These are phyloP conservation scores for Thymelicus lineola DNA, from an alignment of 2,888 invertebrate genomes.

Conservation along the genomic window DNA sequence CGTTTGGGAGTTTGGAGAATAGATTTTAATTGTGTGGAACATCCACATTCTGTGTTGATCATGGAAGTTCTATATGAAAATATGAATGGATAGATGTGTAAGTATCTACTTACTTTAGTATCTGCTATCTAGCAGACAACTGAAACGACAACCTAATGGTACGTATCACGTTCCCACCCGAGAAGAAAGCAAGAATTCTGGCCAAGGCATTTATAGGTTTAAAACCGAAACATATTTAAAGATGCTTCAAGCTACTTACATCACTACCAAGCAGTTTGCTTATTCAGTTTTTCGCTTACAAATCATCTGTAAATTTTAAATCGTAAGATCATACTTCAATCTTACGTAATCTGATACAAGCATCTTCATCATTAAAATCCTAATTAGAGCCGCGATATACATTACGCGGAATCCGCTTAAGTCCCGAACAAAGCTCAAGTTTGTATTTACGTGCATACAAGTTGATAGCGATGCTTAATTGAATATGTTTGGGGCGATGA, in stretches of 20 bases:
- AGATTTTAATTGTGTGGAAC: not conserved
- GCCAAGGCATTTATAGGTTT: too few relatives aligned
- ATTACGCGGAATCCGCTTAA: slow-evolving; percentile 36
- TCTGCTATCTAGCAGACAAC: too few relatives aligned
- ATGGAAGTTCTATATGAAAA: too few relatives aligned
- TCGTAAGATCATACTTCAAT: not conserved
- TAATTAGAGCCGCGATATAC: slow-evolving; percentile 36
- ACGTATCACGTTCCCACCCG: too few relatives aligned
- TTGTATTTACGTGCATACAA: slow-evolving; percentile 43
- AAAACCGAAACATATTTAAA: too few relatives aligned
- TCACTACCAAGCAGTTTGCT: too few relatives aligned
- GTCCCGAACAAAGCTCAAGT: slow-evolving; percentile 37
- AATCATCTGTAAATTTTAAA: not conserved
- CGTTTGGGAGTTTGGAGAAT: slow-evolving; percentile 55
- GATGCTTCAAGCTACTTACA: too few relatives aligned
- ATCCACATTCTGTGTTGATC: too few relatives aligned
- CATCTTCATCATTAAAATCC: slow-evolving; percentile 35
- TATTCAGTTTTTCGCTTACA: not conserved
- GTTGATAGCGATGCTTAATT: slow-evolving; percentile 60
- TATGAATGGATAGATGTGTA: too few relatives aligned
- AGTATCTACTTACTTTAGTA: too few relatives aligned
- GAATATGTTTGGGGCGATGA: slow-evolving; percentile 67
- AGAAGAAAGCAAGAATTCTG: too few relatives aligned
- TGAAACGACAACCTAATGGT: too few relatives aligned
- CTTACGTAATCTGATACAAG: slow-evolving; percentile 11